Evolutionary conservation across 1,140 invertebrate species (phyloP).

Genomic region (Cyclargus thomasi): DNA sequence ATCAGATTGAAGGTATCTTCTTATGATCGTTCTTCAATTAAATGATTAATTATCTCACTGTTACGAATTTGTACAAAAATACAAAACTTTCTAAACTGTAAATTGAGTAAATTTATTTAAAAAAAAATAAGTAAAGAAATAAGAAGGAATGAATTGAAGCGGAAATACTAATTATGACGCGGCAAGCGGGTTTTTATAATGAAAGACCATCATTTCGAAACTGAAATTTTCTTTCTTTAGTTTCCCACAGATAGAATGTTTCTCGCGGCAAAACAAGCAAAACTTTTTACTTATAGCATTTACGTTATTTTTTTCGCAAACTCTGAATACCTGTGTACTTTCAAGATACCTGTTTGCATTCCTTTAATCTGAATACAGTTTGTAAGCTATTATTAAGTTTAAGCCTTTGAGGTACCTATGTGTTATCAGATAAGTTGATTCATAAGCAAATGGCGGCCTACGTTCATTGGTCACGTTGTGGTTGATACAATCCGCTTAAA

Average conservation of each 20-base stretch:
- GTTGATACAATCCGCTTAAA: too few species aligned
- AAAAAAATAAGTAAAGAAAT: not conserved
- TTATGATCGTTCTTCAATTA: too few species aligned
- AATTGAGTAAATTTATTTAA: not conserved
- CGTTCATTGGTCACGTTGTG: too few species aligned
- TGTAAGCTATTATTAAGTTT: too few species aligned
- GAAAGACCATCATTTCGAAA: conserved; percentile 3
- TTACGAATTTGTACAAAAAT: not conserved
- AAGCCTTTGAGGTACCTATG: too few species aligned
- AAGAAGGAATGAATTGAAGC: not conserved
- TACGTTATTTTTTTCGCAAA: not conserved
- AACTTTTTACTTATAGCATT: conserved; percentile 1
- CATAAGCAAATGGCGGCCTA: too few species aligned
- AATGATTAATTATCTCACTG: too few species aligned
- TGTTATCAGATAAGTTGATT: too few species aligned
- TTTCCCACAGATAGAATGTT: not conserved
- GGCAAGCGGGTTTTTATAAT: not conserved
- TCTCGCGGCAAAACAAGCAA: not conserved
- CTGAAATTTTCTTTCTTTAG: conserved; percentile 1
- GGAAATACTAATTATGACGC: conserved; percentile 1
- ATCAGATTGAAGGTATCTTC: too few species aligned
- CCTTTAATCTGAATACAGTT: too few species aligned
- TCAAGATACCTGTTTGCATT: not conserved
- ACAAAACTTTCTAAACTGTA: not conserved
- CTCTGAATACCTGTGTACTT: not conserved